phyloP scores from a whole-genome alignment of 2,797 vertebrate genomes.

The Pantherophis vulpinus region DNA sequence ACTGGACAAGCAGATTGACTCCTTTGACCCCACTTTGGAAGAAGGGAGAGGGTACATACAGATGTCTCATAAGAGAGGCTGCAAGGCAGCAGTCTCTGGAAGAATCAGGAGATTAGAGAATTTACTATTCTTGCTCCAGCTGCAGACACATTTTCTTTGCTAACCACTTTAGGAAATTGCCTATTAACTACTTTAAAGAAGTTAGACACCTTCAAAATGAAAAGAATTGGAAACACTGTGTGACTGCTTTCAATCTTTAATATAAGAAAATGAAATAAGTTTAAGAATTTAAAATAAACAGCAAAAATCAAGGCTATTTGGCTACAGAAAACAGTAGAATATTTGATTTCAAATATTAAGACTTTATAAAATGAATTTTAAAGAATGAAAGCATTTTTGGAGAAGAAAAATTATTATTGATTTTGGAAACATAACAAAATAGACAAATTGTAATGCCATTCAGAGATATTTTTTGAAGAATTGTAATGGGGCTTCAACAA shows the following conservation, averaged over 20 bases:
- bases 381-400: background rate
- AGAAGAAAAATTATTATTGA: background rate
- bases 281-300: background rate
- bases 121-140: background rate
- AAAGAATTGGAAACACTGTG: constrained; percentile 1
- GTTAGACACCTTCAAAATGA: background rate
- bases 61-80: background rate
- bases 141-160: background rate
- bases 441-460: background rate
- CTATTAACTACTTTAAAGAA: background rate
- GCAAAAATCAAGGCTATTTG: background rate
- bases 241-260: background rate
- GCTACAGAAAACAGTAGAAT: background rate
- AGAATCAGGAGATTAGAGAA: background rate
- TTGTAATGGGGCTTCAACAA: background rate
- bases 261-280: background rate
- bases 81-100: background rate
- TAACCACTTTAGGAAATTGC: background rate
- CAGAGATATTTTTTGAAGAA: background rate
- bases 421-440: background rate
- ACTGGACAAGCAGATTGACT: background rate
- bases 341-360: background rate
- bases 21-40: background rate
- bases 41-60: background rate
- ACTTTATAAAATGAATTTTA: background rate